Evolutionary conservation across 2,113 vertebrate species (phyloP).

Genomic region (Halichoeres trimaculatus): DNA sequence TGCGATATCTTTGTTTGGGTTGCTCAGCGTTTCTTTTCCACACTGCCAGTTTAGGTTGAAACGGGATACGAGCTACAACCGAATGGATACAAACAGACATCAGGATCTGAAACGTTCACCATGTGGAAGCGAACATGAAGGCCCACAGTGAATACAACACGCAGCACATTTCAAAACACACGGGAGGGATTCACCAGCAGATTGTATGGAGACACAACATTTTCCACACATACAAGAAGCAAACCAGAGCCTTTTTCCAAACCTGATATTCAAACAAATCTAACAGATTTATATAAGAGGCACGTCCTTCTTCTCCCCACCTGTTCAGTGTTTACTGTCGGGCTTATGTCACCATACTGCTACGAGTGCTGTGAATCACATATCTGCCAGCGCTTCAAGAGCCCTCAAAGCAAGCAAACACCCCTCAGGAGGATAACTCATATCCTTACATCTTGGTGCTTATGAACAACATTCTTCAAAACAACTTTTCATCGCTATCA

Average conservation of each 20-base stretch:
- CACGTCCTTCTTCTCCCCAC: slow-evolving; percentile 1
- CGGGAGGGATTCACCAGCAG: slow-evolving; percentile 14
- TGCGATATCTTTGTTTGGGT: slow-evolving; percentile 36
- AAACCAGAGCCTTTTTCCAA: slow-evolving; percentile 25
- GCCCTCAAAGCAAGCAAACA: slow-evolving; percentile 46
- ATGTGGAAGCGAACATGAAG: slow-evolving; percentile 19
- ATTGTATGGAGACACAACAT: slow-evolving; percentile 35
- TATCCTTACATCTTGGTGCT: slow-evolving; percentile 52
- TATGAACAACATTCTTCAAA: slow-evolving; percentile 56
- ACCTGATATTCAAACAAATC: slow-evolving; percentile 14
- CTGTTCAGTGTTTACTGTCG: slow-evolving; percentile 31
- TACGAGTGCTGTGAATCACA: slow-evolving; percentile 42
- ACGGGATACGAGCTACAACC: slow-evolving; percentile 12
- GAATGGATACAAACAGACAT: slow-evolving; percentile 42
- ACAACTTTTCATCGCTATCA: slow-evolving; percentile 38
- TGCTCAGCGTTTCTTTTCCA: neutral
- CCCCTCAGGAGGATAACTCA: slow-evolving; percentile 47
- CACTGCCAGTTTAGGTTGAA: slow-evolving; percentile 9
- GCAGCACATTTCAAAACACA: slow-evolving; percentile 30
- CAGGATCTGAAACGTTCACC: slow-evolving; percentile 26
- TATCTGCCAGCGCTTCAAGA: slow-evolving; percentile 42
- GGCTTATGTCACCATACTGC: slow-evolving; percentile 29
- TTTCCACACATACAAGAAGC: slow-evolving; percentile 14
- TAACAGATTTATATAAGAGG: neutral
- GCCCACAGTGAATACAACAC: slow-evolving; percentile 23